Percentiles rank a stretch among this genome's conserved stretches.
These are phyloP conservation scores for Meloe dianella DNA, from an alignment of 2,888 invertebrate genomes.

Conservation along the genomic window DNA sequence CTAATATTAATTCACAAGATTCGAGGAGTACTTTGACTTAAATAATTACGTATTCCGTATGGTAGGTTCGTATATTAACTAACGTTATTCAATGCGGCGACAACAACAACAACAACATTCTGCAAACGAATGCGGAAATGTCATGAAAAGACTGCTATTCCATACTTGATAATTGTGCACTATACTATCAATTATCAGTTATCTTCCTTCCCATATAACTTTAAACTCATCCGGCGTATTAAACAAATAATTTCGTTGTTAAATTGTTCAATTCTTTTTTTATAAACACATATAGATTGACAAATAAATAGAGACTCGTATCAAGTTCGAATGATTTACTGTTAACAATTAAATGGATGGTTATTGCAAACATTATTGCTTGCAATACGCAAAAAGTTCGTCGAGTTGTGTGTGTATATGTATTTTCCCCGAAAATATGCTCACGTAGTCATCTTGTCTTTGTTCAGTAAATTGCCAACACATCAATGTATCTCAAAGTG, in stretches of 20 bases:
- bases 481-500: constrained; percentile 42
- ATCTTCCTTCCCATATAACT: constrained; percentile 22
- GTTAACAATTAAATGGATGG: constrained; percentile 2
- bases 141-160: constrained; percentile 40
- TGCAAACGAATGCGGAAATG: constrained; percentile 42
- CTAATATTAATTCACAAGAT: constrained; percentile 1
- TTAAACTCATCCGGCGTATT: not conserved
- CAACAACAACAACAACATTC: too few species aligned
- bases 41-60: constrained; percentile 39
- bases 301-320: not conserved
- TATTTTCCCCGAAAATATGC: constrained; percentile 20
- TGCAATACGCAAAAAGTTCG: not conserved
- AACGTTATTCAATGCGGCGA: constrained; percentile 42
- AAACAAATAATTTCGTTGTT: not conserved
- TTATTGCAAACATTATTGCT: not conserved
- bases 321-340: not conserved
- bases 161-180: constrained; percentile 33
- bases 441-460: constrained; percentile 37
- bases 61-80: constrained; percentile 40
- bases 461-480: constrained; percentile 44
- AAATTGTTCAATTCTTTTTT: not conserved
- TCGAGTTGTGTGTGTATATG: not conserved
- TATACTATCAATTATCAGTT: constrained; percentile 30
- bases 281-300: not conserved
- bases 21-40: constrained; percentile 36